Percentiles rank a stretch among this genome's conserved stretches.
Evolutionary conservation across 1,140 invertebrate genomes (phyloP).

Genomic region (Drosophila tsacasi): DNA sequence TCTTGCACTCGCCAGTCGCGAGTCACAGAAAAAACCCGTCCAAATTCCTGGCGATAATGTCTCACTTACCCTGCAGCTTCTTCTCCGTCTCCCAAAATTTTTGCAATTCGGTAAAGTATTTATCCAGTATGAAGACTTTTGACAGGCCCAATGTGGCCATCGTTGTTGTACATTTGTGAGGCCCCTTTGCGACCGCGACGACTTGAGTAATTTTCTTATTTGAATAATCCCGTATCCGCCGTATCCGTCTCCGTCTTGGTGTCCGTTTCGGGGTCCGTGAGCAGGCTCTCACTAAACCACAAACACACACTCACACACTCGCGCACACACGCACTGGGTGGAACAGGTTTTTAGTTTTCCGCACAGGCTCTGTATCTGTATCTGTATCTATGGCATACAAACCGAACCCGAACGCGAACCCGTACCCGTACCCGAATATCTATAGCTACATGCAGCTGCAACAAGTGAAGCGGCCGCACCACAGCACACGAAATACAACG

Average conservation of each 20-base stretch:
- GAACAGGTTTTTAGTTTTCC: conserved; percentile 75
- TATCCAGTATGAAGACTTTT: conserved; percentile 98
- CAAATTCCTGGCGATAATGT: not conserved
- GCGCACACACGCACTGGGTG: conserved; percentile 33
- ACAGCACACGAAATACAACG: conserved; percentile 49
- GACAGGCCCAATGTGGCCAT: conserved; percentile 95
- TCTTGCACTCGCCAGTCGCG: conserved; percentile 1
- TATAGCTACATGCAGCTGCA: conserved; percentile 61
- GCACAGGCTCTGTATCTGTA: conserved; percentile 51
- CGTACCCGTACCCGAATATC: conserved; percentile 37
- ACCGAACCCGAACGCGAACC: conserved; percentile 43
- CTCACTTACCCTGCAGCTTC: conserved; percentile 94
- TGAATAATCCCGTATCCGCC: conserved; percentile 74
- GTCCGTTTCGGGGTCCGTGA: conserved; percentile 4
- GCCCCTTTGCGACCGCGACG: conserved; percentile 44
- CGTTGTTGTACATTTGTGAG: conserved; percentile 83
- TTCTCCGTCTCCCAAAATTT: conserved; percentile 99
- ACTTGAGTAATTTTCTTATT: conserved; percentile 71
- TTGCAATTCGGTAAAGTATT: conserved; percentile 97
- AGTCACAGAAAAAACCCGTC: not conserved
- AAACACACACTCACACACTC: conserved; percentile 17
- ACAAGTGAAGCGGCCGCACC: conserved; percentile 73
- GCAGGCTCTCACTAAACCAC: conserved; percentile 37
- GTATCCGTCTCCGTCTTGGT: conserved; percentile 5
- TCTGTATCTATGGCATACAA: conserved; percentile 68